These are phyloP conservation scores for Stegodyphus dumicola DNA, from an alignment of 1,140 invertebrate genomes.

Conservation along the genomic window DNA sequence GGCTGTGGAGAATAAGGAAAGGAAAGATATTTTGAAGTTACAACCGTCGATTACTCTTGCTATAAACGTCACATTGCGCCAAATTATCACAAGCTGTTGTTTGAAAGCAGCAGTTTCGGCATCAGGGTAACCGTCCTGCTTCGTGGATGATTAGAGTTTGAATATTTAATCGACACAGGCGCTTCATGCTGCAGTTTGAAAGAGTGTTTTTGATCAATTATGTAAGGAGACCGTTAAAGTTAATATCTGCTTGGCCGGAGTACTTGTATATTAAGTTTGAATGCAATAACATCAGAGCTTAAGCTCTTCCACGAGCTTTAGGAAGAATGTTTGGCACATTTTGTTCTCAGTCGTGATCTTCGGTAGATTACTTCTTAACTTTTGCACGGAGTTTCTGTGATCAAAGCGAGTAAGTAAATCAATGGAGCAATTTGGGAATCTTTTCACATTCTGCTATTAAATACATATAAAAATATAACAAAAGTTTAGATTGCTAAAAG, in stretches of 20 bases:
- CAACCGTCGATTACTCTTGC: conserved; percentile 18
- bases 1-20: neutral
- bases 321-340: too few species aligned
- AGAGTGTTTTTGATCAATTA: conserved; percentile 31
- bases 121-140: neutral
- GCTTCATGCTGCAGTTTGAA: neutral
- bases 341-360: too few species aligned
- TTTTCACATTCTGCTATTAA: too few species aligned
- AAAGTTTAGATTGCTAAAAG: too few species aligned
- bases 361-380: too few species aligned
- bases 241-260: conserved; percentile 4
- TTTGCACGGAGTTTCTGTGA: too few species aligned
- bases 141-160: conserved; percentile 18
- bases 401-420: too few species aligned
- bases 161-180: conserved; percentile 24
- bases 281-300: too few species aligned
- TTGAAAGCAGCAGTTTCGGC: conserved; percentile 13
- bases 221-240: conserved; percentile 8
- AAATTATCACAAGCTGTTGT: conserved; percentile 18
- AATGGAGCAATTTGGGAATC: too few species aligned
- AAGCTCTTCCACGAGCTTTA: too few species aligned
- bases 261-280: too few species aligned
- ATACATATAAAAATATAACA: too few species aligned
- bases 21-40: neutral
- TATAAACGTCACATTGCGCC: conserved; percentile 12